A percentile compares a stretch with the other conserved stretches of the same genome.
phyloP scores from a whole-genome alignment of 2,888 invertebrate species.

The Coenonympha arcania region DNA sequence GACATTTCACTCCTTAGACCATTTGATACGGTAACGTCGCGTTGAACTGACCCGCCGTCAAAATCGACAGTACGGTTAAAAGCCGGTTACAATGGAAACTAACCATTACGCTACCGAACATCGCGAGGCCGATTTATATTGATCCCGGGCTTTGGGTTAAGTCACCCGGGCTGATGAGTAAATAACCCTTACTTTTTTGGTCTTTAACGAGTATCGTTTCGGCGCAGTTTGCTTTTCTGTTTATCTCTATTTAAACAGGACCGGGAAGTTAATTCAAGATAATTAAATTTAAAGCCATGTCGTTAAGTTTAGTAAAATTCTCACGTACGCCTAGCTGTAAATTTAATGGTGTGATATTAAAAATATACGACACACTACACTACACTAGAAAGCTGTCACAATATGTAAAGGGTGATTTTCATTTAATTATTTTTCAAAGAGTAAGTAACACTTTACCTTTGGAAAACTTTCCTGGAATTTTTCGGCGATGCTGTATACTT shows the following conservation, averaged over 20 bases:
- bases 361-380: too few species aligned
- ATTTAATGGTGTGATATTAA: too few species aligned
- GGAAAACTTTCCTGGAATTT: too few species aligned
- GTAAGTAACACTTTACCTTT: too few species aligned
- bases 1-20: too few species aligned
- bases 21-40: too few species aligned
- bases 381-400: too few species aligned
- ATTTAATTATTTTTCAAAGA: too few species aligned
- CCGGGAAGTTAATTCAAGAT: slow-evolving; percentile 2
- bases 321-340: too few species aligned
- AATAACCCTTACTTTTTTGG: slow-evolving; percentile 21
- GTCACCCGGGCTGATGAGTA: slow-evolving; percentile 26
- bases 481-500: too few species aligned
- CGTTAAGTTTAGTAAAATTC: not conserved
- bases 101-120: slow-evolving; percentile 28
- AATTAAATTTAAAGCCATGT: not conserved
- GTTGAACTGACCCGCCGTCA: too few species aligned
- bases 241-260: slow-evolving; percentile 12
- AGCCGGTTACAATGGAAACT: slow-evolving; percentile 10
- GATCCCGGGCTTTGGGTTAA: slow-evolving; percentile 27
- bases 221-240: slow-evolving; percentile 6
- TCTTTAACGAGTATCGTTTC: slow-evolving; percentile 15
- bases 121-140: slow-evolving; percentile 29
- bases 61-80: not conserved
- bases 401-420: too few species aligned